phyloP scores from a whole-genome alignment of 2,797 vertebrate genomes.

The Myripristis jacobus region DNA sequence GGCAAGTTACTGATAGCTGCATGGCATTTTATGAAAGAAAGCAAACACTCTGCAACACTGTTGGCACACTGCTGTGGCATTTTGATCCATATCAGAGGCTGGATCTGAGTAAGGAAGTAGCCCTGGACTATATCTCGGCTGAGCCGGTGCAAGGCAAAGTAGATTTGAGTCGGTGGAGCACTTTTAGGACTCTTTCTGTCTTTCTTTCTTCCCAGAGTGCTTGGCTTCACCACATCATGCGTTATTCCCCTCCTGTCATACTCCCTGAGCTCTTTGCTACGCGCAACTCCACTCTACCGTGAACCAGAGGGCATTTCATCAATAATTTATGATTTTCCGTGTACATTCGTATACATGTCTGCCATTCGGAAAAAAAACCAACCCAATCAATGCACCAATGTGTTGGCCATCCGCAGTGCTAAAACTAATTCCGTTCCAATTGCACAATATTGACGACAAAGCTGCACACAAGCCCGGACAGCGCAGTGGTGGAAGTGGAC shows the following conservation, averaged over 20 bases:
- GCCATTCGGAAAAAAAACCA: neutral
- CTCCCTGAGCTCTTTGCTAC: slow-evolving; percentile 20
- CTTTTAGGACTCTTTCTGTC: slow-evolving; percentile 5
- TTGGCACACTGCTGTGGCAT: slow-evolving; percentile 25
- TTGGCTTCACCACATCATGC: neutral
- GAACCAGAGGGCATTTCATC: slow-evolving; percentile 69
- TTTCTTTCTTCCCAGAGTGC: no score
- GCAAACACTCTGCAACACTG: no score
- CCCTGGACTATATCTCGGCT: slow-evolving; percentile 47
- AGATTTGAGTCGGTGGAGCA: slow-evolving; percentile 24
- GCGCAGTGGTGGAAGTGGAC: slow-evolving; percentile 32
- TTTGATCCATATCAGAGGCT: slow-evolving; percentile 37
- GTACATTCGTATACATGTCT: slow-evolving; percentile 41
- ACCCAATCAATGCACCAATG: slow-evolving; percentile 23
- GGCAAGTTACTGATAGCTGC: no score
- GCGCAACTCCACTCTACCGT: slow-evolving; percentile 57
- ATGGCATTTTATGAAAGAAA: no score
- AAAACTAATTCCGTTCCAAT: slow-evolving; percentile 18
- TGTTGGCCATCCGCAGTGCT: neutral
- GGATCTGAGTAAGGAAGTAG: slow-evolving; percentile 43
- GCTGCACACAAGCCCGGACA: slow-evolving; percentile 11
- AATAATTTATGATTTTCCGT: slow-evolving; percentile 81
- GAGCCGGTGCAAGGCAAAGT: slow-evolving; percentile 4
- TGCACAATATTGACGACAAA: slow-evolving; percentile 32
- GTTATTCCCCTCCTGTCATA: slow-evolving; percentile 27